Conservation (phyloP, 2,888 invertebrate genomes). For the Monochamus alternatus region DNA sequence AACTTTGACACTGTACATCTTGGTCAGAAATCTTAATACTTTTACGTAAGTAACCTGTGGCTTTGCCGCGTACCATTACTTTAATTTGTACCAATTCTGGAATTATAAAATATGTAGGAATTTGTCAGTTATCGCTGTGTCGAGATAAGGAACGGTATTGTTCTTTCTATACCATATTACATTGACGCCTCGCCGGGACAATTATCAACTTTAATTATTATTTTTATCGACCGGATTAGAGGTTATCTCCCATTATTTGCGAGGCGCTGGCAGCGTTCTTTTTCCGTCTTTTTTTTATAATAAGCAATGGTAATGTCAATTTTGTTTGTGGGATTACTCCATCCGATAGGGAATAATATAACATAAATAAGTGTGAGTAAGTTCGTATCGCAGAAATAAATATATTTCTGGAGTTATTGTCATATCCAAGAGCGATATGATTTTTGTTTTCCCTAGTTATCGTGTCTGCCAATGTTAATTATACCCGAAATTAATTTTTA, state of each 20-base stretch:
- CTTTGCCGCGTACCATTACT: no score
- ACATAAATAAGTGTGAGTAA: background rate
- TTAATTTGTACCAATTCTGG: background rate
- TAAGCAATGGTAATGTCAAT: background rate
- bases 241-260: conserved; percentile 20
- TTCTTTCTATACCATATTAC: conserved; percentile 20
- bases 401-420: no score
- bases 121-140: conserved; percentile 8
- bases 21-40: no score
- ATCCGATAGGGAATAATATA: background rate
- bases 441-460: no score
- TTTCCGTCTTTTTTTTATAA: background rate
- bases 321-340: background rate
- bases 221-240: conserved; percentile 27
- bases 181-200: conserved; percentile 20
- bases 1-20: no score
- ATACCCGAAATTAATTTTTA: no score
- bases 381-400: background rate
- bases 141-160: background rate
- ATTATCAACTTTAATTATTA: conserved; percentile 30
- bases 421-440: no score
- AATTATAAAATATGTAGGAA: background rate
- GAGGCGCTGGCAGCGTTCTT: background rate
- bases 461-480: no score
- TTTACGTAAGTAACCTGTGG: no score